A percentile compares a stretch with the other conserved stretches of the same genome.
Evolutionary conservation across 92 coral and sea anemone species (phyloP).

Genomic region (Porites evermanni): DNA sequence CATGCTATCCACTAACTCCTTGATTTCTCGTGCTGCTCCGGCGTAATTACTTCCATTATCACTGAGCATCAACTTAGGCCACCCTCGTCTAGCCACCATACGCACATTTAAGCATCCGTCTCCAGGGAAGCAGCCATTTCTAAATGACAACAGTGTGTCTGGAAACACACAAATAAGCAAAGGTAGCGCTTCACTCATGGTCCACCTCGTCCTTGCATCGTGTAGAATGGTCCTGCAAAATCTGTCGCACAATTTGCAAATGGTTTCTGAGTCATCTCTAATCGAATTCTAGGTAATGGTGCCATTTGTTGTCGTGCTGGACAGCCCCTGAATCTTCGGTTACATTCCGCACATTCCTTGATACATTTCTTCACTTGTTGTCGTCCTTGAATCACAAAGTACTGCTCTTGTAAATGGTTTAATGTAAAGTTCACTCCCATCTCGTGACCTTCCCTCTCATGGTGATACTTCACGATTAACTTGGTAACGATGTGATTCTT

Average conservation of each 20-base stretch:
- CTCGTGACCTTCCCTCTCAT: slow-evolving; percentile 57
- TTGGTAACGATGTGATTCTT: slow-evolving; percentile 41
- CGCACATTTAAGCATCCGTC: slow-evolving; percentile 55
- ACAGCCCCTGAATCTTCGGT: slow-evolving; percentile 1
- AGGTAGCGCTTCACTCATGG: slow-evolving; percentile 21
- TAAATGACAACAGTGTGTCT: slow-evolving; percentile 64
- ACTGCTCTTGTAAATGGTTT: slow-evolving; percentile 61
- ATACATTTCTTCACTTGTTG: slow-evolving; percentile 48
- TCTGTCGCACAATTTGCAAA: slow-evolving; percentile 34
- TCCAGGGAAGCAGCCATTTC: slow-evolving; percentile 35
- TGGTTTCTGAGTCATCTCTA: slow-evolving; percentile 35
- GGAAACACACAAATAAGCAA: slow-evolving; percentile 67
- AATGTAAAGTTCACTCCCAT: slow-evolving; percentile 65
- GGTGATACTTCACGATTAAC: slow-evolving; percentile 44
- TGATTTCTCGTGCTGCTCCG: slow-evolving; percentile 55
- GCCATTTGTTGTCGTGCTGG: slow-evolving; percentile 56
- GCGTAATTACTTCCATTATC: slow-evolving; percentile 69
- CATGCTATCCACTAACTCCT: slow-evolving; percentile 44
- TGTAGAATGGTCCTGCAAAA: slow-evolving; percentile 39
- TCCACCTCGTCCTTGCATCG: not conserved
- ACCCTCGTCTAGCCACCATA: slow-evolving; percentile 30
- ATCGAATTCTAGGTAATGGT: slow-evolving; percentile 40
- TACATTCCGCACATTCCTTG: slow-evolving; percentile 41
- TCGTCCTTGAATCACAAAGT: slow-evolving; percentile 49
- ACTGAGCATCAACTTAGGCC: slow-evolving; percentile 51